These are phyloP conservation scores for Mylabris sibirica DNA, from an alignment of 2,888 invertebrate species.

Conservation along the genomic window DNA sequence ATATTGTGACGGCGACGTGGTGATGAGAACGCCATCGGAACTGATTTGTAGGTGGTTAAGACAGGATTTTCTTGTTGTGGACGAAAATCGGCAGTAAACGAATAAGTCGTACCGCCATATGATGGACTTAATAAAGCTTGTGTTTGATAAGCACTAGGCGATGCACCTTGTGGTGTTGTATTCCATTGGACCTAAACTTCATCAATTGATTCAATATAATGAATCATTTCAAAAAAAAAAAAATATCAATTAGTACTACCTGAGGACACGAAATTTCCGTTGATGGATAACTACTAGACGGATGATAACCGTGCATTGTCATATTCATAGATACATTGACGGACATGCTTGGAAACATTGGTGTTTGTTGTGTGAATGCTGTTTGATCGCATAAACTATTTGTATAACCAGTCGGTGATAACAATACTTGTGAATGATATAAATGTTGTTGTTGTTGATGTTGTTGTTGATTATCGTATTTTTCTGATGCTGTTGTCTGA, in stretches of 20 bases:
- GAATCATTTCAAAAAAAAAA: too few relatives aligned
- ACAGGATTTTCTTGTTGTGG: constrained; percentile 69
- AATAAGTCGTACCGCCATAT: constrained; percentile 78
- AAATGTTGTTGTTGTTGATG: constrained; percentile 55
- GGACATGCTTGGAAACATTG: constrained; percentile 90
- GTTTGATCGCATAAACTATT: constrained; percentile 52
- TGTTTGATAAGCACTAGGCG: constrained; percentile 65
- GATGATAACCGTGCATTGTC: constrained; percentile 88
- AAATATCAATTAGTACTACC: too few relatives aligned
- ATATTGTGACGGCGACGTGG: constrained; percentile 54
- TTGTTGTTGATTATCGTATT: constrained; percentile 42
- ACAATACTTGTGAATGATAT: constrained; percentile 67
- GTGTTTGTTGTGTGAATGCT: constrained; percentile 51
- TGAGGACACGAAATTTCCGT: constrained; percentile 74
- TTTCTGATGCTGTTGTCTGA: constrained; percentile 51
- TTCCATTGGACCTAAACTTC: constrained; percentile 75
- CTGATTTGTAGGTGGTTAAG: constrained; percentile 67
- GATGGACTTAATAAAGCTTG: constrained; percentile 71
- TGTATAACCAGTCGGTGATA: constrained; percentile 64
- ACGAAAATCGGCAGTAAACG: constrained; percentile 83
- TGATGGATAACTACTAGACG: constrained; percentile 58
- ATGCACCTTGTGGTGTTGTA: constrained; percentile 65
- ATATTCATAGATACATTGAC: constrained; percentile 98
- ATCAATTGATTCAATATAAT: not conserved
- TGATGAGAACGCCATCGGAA: constrained; percentile 61